These are phyloP conservation scores for Stenodera caucasica DNA, from an alignment of 2,888 invertebrate genomes.

Conservation along the genomic window DNA sequence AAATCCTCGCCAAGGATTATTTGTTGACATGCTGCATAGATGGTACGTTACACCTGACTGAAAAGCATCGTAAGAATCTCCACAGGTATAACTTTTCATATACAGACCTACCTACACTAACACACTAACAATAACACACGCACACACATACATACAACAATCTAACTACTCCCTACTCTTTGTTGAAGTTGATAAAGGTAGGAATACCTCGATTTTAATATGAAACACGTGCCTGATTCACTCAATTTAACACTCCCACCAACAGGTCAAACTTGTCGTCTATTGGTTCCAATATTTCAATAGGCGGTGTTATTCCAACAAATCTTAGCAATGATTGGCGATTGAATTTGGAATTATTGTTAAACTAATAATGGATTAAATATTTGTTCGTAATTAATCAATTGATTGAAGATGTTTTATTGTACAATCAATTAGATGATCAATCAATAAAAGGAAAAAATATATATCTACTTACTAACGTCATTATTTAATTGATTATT, in stretches of 20 bases:
- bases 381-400: too few relatives aligned
- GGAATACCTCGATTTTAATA: slow-evolving; percentile 27
- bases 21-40: slow-evolving; percentile 19
- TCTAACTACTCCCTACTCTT: neutral
- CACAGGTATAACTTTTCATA: slow-evolving; percentile 42
- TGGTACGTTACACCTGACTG: slow-evolving; percentile 46
- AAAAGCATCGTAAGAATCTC: slow-evolving; percentile 37
- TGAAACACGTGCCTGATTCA: slow-evolving; percentile 43
- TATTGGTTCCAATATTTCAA: neutral
- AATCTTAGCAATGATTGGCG: neutral
- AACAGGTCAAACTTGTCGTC: neutral
- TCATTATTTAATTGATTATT: too few relatives aligned
- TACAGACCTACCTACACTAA: neutral
- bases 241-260: slow-evolving; percentile 17
- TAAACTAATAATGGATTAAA: too few relatives aligned
- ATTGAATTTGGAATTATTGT: neutral
- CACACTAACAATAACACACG: neutral
- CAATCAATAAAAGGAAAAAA: too few relatives aligned
- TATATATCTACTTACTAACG: too few relatives aligned
- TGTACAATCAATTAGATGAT: too few relatives aligned
- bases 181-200: neutral
- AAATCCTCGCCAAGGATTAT: slow-evolving; percentile 5
- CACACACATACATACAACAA: neutral
- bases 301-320: neutral
- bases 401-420: too few relatives aligned